Base-by-base conservation (phyloP, 2,888 invertebrate species). In the Cantharis rufa region DNA sequence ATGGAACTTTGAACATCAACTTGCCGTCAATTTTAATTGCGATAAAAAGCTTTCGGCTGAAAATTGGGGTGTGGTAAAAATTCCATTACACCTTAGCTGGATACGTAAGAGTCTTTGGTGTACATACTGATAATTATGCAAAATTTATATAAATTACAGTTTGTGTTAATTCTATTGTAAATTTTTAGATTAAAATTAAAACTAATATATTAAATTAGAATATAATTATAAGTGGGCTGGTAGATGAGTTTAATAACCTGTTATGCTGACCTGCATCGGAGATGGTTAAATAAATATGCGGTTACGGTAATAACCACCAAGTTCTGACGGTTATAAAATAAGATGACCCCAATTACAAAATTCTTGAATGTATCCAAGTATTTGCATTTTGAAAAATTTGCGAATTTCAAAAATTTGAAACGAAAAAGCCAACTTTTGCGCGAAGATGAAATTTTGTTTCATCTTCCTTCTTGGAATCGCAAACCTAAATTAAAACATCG, bases 11-110 rank as follows among this genome's bases (percentile, higher is more conserved):
- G 21, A 75, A 73, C n/a, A 48, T 48, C 72, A 73, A 63, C 66
- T 71, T 70, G 66, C 73, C 24, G 71, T 70, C 69, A 72, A 66
- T 75, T 71, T 74, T 71, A 69, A 21, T 62, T 70, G 70, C 76
- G 72, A 72, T 76, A 72, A 76, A 76, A 73, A 62, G 32, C 32
- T 62, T 18, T 27, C 18, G 72, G 75, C 70, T 70, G 62, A 68
- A 77, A 62, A 62, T 74, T 76, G 76, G 78, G 78, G 76, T 76
- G 78, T 78, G 78, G 78, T 78, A 77, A 24, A 77, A 74, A 78
- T 78, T 78, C 76, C 70, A 70, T 7, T 11, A 69, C 10, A 28
- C 28, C 32, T 15, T 27, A n/a, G 48, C 48, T 48, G 48, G n/a
- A n/a, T 48, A 48, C n/a, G 48, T 48, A 48, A 48, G 48, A 7